phyloP scores from a whole-genome alignment of 1,140 invertebrate species.

The Acromyrmex charruanus region DNA sequence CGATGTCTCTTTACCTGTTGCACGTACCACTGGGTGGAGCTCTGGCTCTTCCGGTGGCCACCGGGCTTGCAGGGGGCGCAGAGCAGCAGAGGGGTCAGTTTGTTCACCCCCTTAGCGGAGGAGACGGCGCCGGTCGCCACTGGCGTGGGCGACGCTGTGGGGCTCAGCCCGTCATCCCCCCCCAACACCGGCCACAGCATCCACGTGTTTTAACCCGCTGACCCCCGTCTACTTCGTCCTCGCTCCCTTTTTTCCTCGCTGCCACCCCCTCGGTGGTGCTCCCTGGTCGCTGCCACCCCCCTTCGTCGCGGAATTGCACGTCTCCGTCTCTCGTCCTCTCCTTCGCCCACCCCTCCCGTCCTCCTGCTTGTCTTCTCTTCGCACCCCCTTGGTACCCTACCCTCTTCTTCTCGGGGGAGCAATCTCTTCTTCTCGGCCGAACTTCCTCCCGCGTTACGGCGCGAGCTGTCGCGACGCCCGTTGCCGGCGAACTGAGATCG shows the following conservation, averaged over 20 bases:
- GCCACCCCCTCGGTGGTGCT: neutral
- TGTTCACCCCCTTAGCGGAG: constrained; percentile 78
- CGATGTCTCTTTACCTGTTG: constrained; percentile 84
- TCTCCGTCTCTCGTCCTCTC: constrained; percentile 1
- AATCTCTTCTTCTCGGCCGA: neutral
- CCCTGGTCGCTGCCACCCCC: neutral
- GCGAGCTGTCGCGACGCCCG: constrained; percentile 17
- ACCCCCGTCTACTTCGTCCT: neutral
- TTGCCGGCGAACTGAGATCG: constrained; percentile 56
- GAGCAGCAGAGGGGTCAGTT: constrained; percentile 83
- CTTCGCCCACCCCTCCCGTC: neutral
- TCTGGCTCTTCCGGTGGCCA: constrained; percentile 80
- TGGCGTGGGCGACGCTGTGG: constrained; percentile 79
- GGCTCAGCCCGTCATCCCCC: constrained; percentile 85
- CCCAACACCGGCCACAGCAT: constrained; percentile 86
- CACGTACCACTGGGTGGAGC: constrained; percentile 85
- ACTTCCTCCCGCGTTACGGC: neutral
- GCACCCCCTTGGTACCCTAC: neutral
- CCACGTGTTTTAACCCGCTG: constrained; percentile 76
- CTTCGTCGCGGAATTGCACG: constrained; percentile 5
- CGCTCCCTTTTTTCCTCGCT: neutral
- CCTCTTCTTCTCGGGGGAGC: neutral
- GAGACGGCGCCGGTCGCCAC: constrained; percentile 44
- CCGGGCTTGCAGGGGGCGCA: constrained; percentile 84
- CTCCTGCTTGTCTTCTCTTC: neutral